A percentile compares a stretch with the other conserved stretches of the same genome.
These are phyloP conservation scores for Felis chaus DNA, from an alignment of 2,113 vertebrate genomes.

Conservation along the genomic window DNA sequence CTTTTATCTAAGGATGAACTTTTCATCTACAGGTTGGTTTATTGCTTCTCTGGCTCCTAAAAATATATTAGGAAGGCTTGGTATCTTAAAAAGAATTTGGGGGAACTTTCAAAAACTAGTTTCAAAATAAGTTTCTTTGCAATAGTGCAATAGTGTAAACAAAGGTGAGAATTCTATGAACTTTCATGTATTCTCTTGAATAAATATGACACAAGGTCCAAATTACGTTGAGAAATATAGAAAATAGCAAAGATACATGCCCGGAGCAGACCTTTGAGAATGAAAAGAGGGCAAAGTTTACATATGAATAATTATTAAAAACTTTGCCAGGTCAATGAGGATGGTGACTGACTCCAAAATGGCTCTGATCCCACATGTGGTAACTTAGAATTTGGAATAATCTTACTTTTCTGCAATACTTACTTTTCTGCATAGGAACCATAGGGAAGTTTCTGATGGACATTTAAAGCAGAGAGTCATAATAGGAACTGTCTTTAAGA, in stretches of 20 bases:
- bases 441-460: not conserved
- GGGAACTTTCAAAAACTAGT: not conserved
- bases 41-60: not conserved
- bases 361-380: not conserved
- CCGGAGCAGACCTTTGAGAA: not conserved
- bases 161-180: not conserved
- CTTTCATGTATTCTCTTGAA: not conserved
- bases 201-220: not conserved
- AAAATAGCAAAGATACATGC: not conserved
- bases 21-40: not conserved
- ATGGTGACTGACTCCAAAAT: not conserved
- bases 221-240: not conserved
- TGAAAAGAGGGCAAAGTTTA: not conserved
- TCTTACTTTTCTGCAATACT: not conserved
- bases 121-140: not conserved
- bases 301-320: not conserved
- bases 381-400: not conserved
- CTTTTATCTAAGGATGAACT: not conserved
- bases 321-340: not conserved
- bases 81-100: not conserved
- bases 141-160: not conserved
- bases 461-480: conserved; percentile 3
- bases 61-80: not conserved
- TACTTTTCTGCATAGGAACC: not conserved
- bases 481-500: not conserved